A percentile compares a stretch with the other conserved stretches of the same genome.
These are phyloP conservation scores for Pollenia labialis DNA, from an alignment of 2,888 invertebrate genomes.

Conservation along the genomic window DNA sequence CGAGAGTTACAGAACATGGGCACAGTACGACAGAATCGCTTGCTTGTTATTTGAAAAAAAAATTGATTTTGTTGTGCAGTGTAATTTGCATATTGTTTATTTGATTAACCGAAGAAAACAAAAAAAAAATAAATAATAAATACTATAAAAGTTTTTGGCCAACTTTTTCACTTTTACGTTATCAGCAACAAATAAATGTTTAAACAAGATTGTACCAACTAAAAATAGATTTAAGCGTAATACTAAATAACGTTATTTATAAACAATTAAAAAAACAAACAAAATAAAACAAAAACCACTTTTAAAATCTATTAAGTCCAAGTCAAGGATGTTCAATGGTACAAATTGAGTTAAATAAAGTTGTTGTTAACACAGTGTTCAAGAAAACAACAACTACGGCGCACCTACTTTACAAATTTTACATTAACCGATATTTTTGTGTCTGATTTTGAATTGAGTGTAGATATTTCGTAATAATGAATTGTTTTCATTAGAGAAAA, in stretches of 20 bases:
- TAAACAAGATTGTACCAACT: conserved; percentile 11
- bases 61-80: too few species aligned
- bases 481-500: too few species aligned
- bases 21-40: too few species aligned
- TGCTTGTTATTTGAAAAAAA: background rate
- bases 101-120: background rate
- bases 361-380: conserved; percentile 2
- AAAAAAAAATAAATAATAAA: too few species aligned
- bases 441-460: background rate
- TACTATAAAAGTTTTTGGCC: background rate
- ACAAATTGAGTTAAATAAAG: conserved; percentile 45
- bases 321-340: conserved; percentile 71
- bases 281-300: conserved; percentile 18
- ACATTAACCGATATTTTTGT: background rate
- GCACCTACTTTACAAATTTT: background rate
- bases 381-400: too few species aligned
- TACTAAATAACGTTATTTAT: background rate
- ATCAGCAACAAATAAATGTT: too few species aligned
- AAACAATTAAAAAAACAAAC: background rate
- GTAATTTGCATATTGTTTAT: conserved; percentile 19
- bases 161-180: too few species aligned
- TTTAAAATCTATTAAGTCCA: conserved; percentile 53
- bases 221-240: background rate
- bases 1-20: too few species aligned
- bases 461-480: conserved; percentile 29